A percentile compares a stretch with the other conserved stretches of the same genome.
phyloP scores from a whole-genome alignment of 2,113 vertebrate genomes.

The Taxidea taxus region DNA sequence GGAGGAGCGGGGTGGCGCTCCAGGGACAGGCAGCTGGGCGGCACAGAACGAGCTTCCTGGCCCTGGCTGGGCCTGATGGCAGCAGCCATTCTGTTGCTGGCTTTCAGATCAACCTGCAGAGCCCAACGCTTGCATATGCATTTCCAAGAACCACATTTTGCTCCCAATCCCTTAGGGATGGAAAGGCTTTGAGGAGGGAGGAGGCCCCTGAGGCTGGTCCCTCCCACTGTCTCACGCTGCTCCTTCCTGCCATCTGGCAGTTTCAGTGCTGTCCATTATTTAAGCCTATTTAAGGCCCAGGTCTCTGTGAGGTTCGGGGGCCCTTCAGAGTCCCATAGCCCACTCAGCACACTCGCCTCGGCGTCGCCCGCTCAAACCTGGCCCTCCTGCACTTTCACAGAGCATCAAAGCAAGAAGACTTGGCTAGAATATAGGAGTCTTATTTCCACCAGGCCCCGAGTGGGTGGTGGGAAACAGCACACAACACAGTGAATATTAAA shows the following conservation, averaged over 20 bases:
- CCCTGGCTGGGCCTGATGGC: neutral
- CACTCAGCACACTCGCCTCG: too few relatives aligned
- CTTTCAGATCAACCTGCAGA: neutral
- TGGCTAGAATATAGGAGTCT: neutral
- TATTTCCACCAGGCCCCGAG: neutral
- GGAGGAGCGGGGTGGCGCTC: neutral
- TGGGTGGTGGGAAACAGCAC: neutral
- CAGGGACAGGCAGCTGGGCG: accelerated
- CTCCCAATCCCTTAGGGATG: neutral
- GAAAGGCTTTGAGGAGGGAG: neutral
- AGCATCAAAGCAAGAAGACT: neutral
- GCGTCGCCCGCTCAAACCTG: neutral
- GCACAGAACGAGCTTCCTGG: neutral
- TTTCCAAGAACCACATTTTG: neutral
- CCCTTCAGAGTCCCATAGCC: neutral
- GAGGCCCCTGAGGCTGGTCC: neutral
- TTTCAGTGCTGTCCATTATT: accelerated
- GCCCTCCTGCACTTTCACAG: neutral
- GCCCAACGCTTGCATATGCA: neutral
- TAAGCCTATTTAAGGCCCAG: neutral
- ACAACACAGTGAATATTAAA: neutral
- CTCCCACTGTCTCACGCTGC: too few relatives aligned
- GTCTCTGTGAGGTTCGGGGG: neutral
- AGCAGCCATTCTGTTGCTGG: neutral
- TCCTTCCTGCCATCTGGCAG: neutral